These are phyloP conservation scores for Aphelinus atriplicis DNA, from an alignment of 1,140 invertebrate genomes.

Conservation along the genomic window DNA sequence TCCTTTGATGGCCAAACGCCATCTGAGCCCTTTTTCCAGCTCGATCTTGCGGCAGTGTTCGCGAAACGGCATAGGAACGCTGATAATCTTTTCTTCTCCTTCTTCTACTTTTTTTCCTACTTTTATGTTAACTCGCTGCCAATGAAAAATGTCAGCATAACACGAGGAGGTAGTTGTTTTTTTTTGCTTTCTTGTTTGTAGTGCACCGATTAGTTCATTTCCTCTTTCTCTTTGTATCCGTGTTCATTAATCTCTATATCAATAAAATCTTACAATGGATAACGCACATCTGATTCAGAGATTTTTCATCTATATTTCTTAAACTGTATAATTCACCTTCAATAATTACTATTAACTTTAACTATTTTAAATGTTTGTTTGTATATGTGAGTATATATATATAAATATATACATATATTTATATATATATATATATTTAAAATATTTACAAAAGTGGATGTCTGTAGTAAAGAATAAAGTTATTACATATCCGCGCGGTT, in stretches of 20 bases:
- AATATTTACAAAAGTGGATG: constrained; percentile 46
- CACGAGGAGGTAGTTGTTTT: background rate
- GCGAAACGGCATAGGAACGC: too few species aligned
- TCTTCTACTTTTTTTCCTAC: too few species aligned
- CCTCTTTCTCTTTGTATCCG: background rate
- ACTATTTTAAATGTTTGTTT: constrained; percentile 42
- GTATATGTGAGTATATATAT: constrained; percentile 34
- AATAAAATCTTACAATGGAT: constrained; percentile 34
- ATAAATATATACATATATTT: constrained; percentile 42
- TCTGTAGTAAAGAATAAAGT: constrained; percentile 53
- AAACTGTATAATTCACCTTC: constrained; percentile 37
- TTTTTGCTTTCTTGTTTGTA: background rate
- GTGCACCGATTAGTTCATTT: constrained; percentile 5
- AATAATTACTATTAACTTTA: constrained; percentile 41
- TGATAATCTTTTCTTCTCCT: too few species aligned
- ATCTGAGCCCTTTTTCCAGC: too few species aligned
- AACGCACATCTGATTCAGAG: constrained; percentile 35
- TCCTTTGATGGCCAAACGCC: too few species aligned
- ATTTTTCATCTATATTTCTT: constrained; percentile 28
- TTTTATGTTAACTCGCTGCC: background rate
- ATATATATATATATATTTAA: background rate
- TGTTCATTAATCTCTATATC: constrained; percentile 19
- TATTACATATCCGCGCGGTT: constrained; percentile 58
- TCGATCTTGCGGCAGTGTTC: too few species aligned
- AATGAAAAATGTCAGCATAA: background rate